Conservation (phyloP, 23 tunicate genomes). For the Trididemnum nubilum region DNA sequence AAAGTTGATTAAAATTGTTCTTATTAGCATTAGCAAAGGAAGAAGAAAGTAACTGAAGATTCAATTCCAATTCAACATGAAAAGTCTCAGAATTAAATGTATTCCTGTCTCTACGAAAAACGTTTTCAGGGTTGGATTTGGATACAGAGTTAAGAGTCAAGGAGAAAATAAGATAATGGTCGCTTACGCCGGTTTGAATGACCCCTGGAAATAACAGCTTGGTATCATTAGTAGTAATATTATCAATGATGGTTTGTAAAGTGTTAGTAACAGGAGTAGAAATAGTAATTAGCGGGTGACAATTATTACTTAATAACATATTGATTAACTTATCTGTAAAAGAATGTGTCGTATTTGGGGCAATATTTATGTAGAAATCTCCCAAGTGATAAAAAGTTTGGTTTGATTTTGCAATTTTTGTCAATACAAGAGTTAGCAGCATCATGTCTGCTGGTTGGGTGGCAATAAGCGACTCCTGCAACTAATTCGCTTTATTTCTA, state of each 20-base stretch:
- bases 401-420: neutral
- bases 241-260: neutral
- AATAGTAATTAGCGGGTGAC: neutral
- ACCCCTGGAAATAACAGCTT: neutral
- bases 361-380: neutral
- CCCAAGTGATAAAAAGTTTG: neutral
- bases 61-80: neutral
- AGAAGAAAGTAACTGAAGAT: neutral
- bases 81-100: neutral
- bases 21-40: neutral
- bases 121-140: neutral
- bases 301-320: neutral
- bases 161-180: neutral
- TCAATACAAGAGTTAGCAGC: neutral
- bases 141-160: neutral
- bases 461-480: neutral
- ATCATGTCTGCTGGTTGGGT: neutral
- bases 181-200: neutral
- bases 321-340: neutral
- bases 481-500: neutral
- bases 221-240: neutral
- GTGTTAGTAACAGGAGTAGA: neutral
- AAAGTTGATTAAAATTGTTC: neutral
- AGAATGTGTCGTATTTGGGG: neutral
- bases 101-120: neutral